Conservation (phyloP, 2,797 vertebrate genomes). For the Anolis apletophallus region DNA sequence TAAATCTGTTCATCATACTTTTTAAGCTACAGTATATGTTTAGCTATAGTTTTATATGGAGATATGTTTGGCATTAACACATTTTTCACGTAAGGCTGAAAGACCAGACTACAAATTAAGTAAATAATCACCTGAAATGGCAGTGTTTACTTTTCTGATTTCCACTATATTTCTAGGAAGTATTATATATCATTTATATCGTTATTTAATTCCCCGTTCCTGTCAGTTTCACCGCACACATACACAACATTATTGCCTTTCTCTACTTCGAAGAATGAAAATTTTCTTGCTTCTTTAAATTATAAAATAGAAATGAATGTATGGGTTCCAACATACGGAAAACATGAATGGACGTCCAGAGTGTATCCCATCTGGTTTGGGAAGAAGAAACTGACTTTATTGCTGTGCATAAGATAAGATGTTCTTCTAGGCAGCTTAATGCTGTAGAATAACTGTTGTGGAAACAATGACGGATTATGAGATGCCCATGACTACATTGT, state of each 20-base stretch:
- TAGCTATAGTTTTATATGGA: background rate
- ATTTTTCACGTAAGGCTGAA: constrained; percentile 19
- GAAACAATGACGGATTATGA: background rate
- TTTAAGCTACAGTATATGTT: background rate
- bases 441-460: background rate
- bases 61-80: background rate
- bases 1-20: background rate
- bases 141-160: constrained; percentile 30
- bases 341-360: background rate
- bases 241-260: background rate
- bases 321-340: constrained; percentile 2
- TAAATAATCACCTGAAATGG: constrained; percentile 31
- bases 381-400: background rate
- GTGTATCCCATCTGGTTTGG: background rate
- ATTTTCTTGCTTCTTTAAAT: background rate
- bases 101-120: constrained; percentile 29
- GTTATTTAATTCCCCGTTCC: background rate
- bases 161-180: constrained; percentile 27
- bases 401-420: background rate
- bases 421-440: background rate
- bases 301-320: background rate
- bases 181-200: constrained; percentile 10
- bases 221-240: background rate
- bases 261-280: background rate
- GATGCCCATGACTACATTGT: background rate